These are phyloP conservation scores for Zaprionus ornatus DNA, from an alignment of 1,140 invertebrate species.

Conservation along the genomic window DNA sequence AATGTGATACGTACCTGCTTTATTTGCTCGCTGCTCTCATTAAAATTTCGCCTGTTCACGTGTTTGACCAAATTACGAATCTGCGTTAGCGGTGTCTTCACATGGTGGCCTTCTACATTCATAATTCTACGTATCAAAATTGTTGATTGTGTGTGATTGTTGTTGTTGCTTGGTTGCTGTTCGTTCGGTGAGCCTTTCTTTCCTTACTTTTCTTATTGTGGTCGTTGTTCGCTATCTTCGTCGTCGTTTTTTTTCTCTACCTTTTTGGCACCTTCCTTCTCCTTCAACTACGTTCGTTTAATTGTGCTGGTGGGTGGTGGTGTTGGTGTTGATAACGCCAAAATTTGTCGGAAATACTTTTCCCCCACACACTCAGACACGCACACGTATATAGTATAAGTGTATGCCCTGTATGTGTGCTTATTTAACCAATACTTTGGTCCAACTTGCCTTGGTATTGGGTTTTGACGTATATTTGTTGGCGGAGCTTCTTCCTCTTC, in stretches of 20 bases:
- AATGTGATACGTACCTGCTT: slow-evolving; percentile 84
- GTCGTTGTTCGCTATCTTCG: slow-evolving; percentile 31
- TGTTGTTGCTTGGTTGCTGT: background rate
- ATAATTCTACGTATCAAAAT: slow-evolving; percentile 90
- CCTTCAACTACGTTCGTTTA: slow-evolving; percentile 35
- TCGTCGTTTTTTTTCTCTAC: slow-evolving; percentile 13
- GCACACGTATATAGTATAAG: background rate
- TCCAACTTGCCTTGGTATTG: slow-evolving; percentile 28
- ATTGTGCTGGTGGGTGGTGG: slow-evolving; percentile 41
- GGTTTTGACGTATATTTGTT: slow-evolving; percentile 58
- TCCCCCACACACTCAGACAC: slow-evolving; percentile 11
- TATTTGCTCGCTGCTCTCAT: slow-evolving; percentile 87
- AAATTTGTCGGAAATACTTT: slow-evolving; percentile 46
- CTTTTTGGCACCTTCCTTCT: slow-evolving; percentile 40
- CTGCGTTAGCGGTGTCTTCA: slow-evolving; percentile 98
- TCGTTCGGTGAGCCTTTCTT: slow-evolving; percentile 30
- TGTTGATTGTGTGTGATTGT: slow-evolving; percentile 26
- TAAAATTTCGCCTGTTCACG: slow-evolving; percentile 97
- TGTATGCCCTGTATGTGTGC: slow-evolving; percentile 7
- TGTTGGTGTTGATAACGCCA: slow-evolving; percentile 51
- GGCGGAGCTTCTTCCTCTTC: slow-evolving; percentile 33
- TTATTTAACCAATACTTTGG: slow-evolving; percentile 40
- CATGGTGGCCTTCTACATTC: slow-evolving; percentile 96
- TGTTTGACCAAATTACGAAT: slow-evolving; percentile 98
- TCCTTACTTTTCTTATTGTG: slow-evolving; percentile 43